phyloP scores from a whole-genome alignment of 53 echinoderm and acorn worm species.

The Paelopatides confundens region DNA sequence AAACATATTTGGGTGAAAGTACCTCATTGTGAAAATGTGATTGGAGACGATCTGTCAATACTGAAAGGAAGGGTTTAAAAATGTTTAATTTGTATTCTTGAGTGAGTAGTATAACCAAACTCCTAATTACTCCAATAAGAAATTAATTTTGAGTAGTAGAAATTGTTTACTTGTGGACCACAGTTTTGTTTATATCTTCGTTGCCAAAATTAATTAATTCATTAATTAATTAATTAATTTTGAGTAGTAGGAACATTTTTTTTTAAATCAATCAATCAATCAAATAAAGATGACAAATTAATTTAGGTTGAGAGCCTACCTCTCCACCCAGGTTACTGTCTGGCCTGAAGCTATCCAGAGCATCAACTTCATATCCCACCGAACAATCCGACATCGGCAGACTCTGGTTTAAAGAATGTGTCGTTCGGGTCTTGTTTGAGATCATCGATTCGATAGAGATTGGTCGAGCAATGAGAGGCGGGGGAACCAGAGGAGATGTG shows the following conservation, averaged over 20 bases:
- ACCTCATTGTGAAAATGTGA: no score
- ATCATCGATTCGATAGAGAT: constrained; percentile 54
- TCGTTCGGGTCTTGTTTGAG: constrained; percentile 47
- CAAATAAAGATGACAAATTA: background rate
- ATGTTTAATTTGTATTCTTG: no score
- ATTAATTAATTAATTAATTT: background rate
- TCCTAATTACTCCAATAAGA: no score
- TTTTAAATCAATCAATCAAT: background rate
- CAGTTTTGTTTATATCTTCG: no score
- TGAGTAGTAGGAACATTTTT: background rate
- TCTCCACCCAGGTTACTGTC: constrained; percentile 40
- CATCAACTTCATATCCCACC: constrained; percentile 34
- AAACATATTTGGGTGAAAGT: no score
- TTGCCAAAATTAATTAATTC: no score
- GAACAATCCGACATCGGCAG: constrained; percentile 79
- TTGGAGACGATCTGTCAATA: no score
- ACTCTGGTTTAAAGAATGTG: constrained; percentile 76
- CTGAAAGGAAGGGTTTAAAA: no score
- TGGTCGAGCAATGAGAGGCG: constrained; percentile 5
- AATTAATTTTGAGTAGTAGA: no score
- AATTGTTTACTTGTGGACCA: no score
- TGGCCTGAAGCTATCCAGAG: constrained; percentile 5
- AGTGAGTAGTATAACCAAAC: no score
- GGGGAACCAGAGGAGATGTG: constrained; percentile 42
- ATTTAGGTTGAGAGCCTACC: background rate